Conservation (phyloP, 2,888 invertebrate genomes). For the Plebejus melissa region DNA sequence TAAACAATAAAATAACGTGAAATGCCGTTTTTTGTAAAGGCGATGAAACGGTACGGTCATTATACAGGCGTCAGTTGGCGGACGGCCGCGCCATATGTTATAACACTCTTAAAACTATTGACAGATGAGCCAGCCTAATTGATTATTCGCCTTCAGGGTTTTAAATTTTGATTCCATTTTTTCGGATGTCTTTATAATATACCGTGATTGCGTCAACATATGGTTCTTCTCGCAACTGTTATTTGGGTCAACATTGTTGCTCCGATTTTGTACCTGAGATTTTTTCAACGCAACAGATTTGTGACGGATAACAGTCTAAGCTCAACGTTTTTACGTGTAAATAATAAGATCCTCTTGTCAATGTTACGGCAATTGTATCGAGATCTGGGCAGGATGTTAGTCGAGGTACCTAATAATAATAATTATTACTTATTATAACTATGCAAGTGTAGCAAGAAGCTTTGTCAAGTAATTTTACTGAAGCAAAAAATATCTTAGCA, state of each 20-base stretch:
- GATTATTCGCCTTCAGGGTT: conserved; percentile 69
- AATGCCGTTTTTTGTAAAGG: conserved; percentile 27
- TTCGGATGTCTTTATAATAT: conserved; percentile 70
- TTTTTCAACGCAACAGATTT: conserved; percentile 24
- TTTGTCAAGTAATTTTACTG: neutral
- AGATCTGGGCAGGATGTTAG: neutral
- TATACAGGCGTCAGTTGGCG: conserved; percentile 72
- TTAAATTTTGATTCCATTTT: conserved; percentile 67
- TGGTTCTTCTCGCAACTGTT: conserved; percentile 61
- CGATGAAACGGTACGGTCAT: conserved; percentile 48
- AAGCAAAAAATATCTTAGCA: neutral
- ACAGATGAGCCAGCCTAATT: conserved; percentile 70
- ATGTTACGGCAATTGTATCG: neutral
- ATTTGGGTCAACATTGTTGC: conserved; percentile 38
- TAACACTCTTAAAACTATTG: conserved; percentile 63
- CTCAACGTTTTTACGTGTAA: neutral
- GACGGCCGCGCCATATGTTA: conserved; percentile 66
- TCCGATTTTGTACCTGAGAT: conserved; percentile 32
- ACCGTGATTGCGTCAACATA: conserved; percentile 73
- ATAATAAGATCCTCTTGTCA: neutral
- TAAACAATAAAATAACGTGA: conserved; percentile 19
- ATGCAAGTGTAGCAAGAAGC: neutral
- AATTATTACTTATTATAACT: neutral
- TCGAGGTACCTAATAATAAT: neutral
- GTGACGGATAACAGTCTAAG: conserved; percentile 6